Conservation (phyloP, 2,888 invertebrate genomes). For the Stenoptilia bipunctidactyla region DNA sequence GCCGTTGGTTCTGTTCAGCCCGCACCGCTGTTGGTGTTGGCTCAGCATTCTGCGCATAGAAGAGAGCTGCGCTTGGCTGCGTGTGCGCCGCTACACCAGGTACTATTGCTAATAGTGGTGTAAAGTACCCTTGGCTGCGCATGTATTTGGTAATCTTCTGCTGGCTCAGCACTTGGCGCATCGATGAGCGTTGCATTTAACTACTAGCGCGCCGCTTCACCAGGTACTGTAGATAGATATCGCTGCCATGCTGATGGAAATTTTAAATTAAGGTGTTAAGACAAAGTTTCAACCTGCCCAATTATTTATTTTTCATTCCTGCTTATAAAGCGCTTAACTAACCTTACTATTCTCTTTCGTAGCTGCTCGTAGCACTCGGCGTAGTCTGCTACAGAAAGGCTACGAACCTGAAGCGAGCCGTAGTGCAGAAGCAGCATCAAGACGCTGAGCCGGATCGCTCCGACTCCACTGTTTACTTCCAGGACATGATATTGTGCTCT, state of each 20-base stretch:
- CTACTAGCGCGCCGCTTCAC: conserved; percentile 73
- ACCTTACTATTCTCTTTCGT: conserved; percentile 22
- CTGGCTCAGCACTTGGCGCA: conserved; percentile 76
- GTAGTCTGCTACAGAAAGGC: conserved; percentile 93
- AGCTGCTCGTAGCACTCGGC: conserved; percentile 87
- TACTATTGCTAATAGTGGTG: no score
- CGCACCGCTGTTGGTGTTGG: conserved; percentile 75
- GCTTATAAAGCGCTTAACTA: no score
- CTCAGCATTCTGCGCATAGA: conserved; percentile 76
- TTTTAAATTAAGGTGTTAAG: no score
- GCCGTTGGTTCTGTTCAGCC: conserved; percentile 36
- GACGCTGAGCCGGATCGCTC: conserved; percentile 90
- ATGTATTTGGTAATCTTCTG: no score
- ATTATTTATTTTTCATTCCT: no score
- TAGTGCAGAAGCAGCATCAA: conserved; percentile 78
- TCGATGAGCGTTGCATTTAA: conserved; percentile 78
- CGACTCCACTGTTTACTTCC: conserved; percentile 96
- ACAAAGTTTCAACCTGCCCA: no score
- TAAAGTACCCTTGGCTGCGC: no score
- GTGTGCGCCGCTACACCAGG: conserved; percentile 81
- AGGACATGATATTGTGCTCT: conserved; percentile 92
- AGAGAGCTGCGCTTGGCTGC: conserved; percentile 78
- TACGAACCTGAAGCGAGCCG: conserved; percentile 82
- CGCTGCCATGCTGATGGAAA: no score
- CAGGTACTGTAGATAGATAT: no score